phyloP scores from a whole-genome alignment of 2,113 vertebrate genomes.

The Brachionichthys hirsutus region DNA sequence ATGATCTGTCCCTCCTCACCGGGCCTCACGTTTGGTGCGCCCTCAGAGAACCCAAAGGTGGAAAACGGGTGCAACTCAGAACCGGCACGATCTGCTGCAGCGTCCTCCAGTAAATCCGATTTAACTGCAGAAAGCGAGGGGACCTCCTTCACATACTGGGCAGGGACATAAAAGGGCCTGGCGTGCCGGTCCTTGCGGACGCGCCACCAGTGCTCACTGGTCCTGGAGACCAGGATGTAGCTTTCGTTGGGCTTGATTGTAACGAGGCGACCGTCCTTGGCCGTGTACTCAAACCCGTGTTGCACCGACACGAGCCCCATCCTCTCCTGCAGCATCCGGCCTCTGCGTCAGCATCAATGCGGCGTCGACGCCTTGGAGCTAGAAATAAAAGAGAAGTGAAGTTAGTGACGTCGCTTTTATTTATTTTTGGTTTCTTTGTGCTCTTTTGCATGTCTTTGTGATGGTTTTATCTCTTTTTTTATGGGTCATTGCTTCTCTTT shows the following conservation, averaged over 20 bases:
- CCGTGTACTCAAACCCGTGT: constrained; percentile 83
- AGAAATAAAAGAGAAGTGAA: constrained; percentile 34
- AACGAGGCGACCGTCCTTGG: constrained; percentile 81
- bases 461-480: background rate
- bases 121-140: constrained; percentile 2
- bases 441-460: background rate
- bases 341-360: background rate
- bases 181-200: constrained; percentile 77
- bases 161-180: constrained; percentile 88
- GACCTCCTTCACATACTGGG: constrained; percentile 85
- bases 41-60: constrained; percentile 54
- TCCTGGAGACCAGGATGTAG: constrained; percentile 84
- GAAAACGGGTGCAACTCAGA: constrained; percentile 42
- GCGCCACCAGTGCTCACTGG: constrained; percentile 92
- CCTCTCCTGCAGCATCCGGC: constrained; percentile 24
- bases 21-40: constrained; percentile 18
- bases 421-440: background rate
- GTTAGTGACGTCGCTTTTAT: background rate
- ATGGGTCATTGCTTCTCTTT: background rate
- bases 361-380: constrained; percentile 26
- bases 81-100: background rate
- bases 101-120: background rate
- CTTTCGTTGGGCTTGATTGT: constrained; percentile 87
- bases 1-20: background rate
- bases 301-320: constrained; percentile 85